Conservation (phyloP, 2,888 invertebrate species). For the Thyatira batis region DNA sequence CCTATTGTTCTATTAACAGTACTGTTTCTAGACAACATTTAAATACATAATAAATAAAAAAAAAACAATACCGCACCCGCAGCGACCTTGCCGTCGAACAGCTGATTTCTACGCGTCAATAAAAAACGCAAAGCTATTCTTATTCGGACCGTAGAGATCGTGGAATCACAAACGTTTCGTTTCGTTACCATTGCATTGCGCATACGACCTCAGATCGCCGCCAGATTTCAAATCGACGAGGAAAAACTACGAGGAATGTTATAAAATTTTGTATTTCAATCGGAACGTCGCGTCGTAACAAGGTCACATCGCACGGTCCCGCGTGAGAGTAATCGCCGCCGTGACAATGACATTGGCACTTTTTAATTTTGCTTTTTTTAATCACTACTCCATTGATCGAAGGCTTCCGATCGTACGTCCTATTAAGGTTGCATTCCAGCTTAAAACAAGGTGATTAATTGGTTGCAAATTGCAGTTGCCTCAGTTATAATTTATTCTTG, state of each 20-base stretch:
- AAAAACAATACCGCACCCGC: slow-evolving; percentile 45
- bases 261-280: slow-evolving; percentile 42
- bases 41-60: slow-evolving; percentile 21
- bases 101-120: slow-evolving; percentile 55
- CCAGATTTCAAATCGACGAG: slow-evolving; percentile 55
- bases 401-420: slow-evolving; percentile 26
- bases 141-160: slow-evolving; percentile 24
- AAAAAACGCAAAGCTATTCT: slow-evolving; percentile 26
- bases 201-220: slow-evolving; percentile 46
- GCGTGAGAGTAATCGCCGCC: slow-evolving; percentile 24
- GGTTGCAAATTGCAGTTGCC: background rate
- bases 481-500: background rate
- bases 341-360: slow-evolving; percentile 58
- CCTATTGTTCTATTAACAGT: slow-evolving; percentile 34
- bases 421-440: slow-evolving; percentile 17
- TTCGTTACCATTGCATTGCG: slow-evolving; percentile 55
- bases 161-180: slow-evolving; percentile 21
- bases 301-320: slow-evolving; percentile 33
- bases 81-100: slow-evolving; percentile 41
- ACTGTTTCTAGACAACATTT: slow-evolving; percentile 24
- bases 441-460: background rate
- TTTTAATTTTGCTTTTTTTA: slow-evolving; percentile 24
- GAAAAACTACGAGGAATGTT: slow-evolving; percentile 49
- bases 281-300: slow-evolving; percentile 31
- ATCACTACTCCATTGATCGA: slow-evolving; percentile 22